These are phyloP conservation scores for Seira sanloemensis DNA, from an alignment of 2,888 invertebrate species.

Conservation along the genomic window DNA sequence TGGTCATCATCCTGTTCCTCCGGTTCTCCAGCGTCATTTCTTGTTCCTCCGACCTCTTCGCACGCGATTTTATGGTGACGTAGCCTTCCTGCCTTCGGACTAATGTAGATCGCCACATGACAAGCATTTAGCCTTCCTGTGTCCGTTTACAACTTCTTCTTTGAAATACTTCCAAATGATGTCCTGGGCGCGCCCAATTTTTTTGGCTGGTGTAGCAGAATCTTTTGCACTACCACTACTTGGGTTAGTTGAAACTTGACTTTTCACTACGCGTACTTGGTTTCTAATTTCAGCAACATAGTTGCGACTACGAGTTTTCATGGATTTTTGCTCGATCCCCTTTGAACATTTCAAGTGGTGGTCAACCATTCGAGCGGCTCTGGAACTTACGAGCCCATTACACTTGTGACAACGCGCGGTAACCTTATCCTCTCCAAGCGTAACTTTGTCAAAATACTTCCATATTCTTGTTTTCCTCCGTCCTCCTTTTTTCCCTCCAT, in stretches of 20 bases:
- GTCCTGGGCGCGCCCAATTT: conserved; percentile 16
- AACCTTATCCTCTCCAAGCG: background rate
- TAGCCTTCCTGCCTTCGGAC: conserved; percentile 44
- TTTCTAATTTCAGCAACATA: no score
- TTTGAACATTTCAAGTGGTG: conserved; percentile 42
- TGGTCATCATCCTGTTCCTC: no score
- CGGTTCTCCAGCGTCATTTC: background rate
- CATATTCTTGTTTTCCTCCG: conserved; percentile 37
- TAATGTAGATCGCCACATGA: conserved; percentile 36
- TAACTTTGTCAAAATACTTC: conserved; percentile 44
- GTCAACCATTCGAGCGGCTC: conserved; percentile 46
- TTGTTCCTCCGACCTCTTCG: background rate
- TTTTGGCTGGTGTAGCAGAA: background rate
- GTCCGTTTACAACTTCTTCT: background rate
- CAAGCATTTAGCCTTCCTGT: conserved; percentile 41
- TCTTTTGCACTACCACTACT: background rate
- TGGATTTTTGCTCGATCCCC: no score
- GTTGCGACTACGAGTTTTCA: no score
- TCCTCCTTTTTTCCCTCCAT: conserved; percentile 23
- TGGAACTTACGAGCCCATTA: conserved; percentile 27
- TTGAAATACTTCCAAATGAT: conserved; percentile 41
- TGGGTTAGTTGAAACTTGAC: no score
- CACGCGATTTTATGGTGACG: conserved; percentile 35
- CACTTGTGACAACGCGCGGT: conserved; percentile 43
- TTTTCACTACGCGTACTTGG: no score